Percentiles rank a stretch among this genome's conserved stretches.
Conservation (phyloP, 2,113 vertebrate genomes). For the Coregonus clupeaformis region DNA sequence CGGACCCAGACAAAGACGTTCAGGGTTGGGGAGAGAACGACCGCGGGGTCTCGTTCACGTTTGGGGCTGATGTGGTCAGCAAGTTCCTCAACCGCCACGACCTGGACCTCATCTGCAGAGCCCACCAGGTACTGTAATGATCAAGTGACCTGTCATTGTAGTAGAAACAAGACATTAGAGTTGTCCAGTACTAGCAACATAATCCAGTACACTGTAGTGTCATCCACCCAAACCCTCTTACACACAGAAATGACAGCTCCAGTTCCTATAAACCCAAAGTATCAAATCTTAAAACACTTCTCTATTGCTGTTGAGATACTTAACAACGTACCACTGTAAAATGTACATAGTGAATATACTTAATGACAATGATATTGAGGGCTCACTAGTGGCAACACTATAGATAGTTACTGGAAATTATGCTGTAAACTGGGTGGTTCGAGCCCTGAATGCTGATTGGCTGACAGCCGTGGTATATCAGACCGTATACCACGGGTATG, state of each 20-base stretch:
- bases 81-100: constrained; percentile 97
- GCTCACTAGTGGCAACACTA: too few species aligned
- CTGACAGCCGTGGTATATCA: too few species aligned
- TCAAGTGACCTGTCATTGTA: neutral
- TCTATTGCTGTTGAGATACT: too few species aligned
- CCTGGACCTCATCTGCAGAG: constrained; percentile 94
- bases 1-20: constrained; percentile 90
- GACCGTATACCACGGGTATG: too few species aligned
- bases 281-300: neutral
- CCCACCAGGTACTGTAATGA: constrained; percentile 84
- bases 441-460: too few species aligned
- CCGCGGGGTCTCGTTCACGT: constrained; percentile 91
- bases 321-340: too few species aligned
- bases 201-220: neutral
- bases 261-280: neutral
- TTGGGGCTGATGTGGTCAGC: constrained; percentile 95
- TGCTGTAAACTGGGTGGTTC: too few species aligned
- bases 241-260: neutral
- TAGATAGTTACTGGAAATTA: too few species aligned
- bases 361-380: too few species aligned
- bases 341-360: neutral
- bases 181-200: constrained; percentile 53
- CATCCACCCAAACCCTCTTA: neutral
- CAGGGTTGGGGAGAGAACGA: constrained; percentile 94
- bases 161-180: too few species aligned